A percentile compares a stretch with the other conserved stretches of the same genome.
Conservation (phyloP, 2,888 invertebrate species). For the Andricus curvator region DNA sequence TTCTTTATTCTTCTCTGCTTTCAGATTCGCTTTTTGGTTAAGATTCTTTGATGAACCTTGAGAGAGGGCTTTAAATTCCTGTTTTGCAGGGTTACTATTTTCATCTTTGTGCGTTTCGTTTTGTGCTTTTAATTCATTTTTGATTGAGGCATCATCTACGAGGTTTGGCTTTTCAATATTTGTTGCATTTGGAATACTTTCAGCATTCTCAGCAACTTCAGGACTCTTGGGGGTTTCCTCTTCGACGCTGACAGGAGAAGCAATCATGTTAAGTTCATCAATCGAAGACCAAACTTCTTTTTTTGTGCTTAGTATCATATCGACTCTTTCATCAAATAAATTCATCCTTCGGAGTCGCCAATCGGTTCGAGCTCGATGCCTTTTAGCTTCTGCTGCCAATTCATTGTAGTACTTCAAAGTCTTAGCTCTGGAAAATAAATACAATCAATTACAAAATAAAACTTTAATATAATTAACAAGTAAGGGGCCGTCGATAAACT, state of each 20-base stretch:
- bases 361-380: slow-evolving; percentile 80
- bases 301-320: slow-evolving; percentile 51
- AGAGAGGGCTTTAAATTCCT: not conserved
- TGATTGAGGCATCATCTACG: slow-evolving; percentile 23
- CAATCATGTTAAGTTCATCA: slow-evolving; percentile 35
- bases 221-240: slow-evolving; percentile 42
- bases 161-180: not conserved
- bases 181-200: slow-evolving; percentile 35
- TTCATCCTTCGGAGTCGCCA: slow-evolving; percentile 80
- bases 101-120: slow-evolving; percentile 39
- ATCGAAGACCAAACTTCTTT: slow-evolving; percentile 15
- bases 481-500: not conserved
- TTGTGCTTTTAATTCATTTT: slow-evolving; percentile 6
- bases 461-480: not conserved
- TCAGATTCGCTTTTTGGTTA: not conserved
- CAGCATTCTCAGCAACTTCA: slow-evolving; percentile 31
- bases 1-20: not conserved
- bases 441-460: not conserved
- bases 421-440: slow-evolving; percentile 78
- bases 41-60: slow-evolving; percentile 10
- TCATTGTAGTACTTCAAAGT: slow-evolving; percentile 84
- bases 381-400: slow-evolving; percentile 82
- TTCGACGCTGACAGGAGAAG: slow-evolving; percentile 10
- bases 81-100: slow-evolving; percentile 30
- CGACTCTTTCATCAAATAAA: slow-evolving; percentile 67